Conservation (phyloP, 2,797 vertebrate species). For the Sarcophilus harrisii region DNA sequence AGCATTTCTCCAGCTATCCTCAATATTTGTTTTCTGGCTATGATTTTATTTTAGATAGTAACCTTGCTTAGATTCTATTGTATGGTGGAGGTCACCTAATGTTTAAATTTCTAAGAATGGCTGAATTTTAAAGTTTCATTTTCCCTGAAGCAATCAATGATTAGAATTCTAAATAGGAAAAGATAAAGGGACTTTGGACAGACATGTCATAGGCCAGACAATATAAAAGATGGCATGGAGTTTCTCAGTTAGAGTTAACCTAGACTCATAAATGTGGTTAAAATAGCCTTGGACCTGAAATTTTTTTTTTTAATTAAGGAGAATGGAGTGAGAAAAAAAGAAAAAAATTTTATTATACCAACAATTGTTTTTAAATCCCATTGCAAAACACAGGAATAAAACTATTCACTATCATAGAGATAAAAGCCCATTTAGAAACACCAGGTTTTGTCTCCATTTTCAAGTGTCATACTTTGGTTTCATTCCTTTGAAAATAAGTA, state of each 20-base stretch:
- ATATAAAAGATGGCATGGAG: neutral
- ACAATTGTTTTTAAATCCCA: neutral
- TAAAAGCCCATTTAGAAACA: slow-evolving; percentile 27
- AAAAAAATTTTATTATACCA: neutral
- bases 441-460: neutral
- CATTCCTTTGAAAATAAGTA: slow-evolving; percentile 1
- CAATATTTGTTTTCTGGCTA: slow-evolving; percentile 24
- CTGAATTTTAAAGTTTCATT: slow-evolving; percentile 11
- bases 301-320: slow-evolving; percentile 4
- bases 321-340: slow-evolving; percentile 9
- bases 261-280: neutral
- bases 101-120: slow-evolving; percentile 34
- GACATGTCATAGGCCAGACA: neutral
- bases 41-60: slow-evolving; percentile 63
- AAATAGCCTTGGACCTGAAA: neutral
- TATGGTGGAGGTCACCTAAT: slow-evolving; percentile 43
- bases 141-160: neutral
- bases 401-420: neutral
- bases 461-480: neutral
- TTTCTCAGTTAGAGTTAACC: slow-evolving; percentile 11
- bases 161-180: neutral
- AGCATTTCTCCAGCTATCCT: slow-evolving; percentile 59
- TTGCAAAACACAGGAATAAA: neutral
- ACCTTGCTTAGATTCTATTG: slow-evolving; percentile 54
- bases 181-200: slow-evolving; percentile 4